Evolutionary conservation across 2,113 vertebrate genomes (phyloP).

Genomic region (zebrafish (Danio rerio)): DNA sequence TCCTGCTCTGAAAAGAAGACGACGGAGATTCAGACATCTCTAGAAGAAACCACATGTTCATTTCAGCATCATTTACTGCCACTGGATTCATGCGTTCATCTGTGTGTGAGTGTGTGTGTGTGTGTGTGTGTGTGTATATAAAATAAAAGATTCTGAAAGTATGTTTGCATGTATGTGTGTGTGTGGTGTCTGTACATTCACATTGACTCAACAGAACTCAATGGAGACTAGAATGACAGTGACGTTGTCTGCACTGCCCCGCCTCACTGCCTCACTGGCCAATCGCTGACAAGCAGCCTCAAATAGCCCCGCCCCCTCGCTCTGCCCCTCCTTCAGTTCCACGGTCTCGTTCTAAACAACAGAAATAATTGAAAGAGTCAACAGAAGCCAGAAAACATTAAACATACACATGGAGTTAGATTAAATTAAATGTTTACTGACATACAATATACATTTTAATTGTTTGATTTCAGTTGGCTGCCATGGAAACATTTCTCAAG

Average conservation of each 20-base stretch:
- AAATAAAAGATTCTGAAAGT: background rate
- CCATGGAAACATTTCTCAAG: too few species aligned
- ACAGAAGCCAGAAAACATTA: too few species aligned
- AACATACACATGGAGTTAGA: too few species aligned
- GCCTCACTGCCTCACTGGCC: conserved; percentile 90
- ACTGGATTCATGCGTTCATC: background rate
- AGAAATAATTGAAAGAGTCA: too few species aligned
- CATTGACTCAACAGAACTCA: conserved; percentile 66
- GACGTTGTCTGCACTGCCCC: conserved; percentile 94
- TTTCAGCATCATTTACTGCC: background rate
- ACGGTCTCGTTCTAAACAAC: conserved; percentile 81
- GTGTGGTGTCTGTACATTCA: conserved; percentile 44
- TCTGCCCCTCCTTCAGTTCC: conserved; percentile 75
- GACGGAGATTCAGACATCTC: background rate
- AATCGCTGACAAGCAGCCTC: conserved; percentile 89
- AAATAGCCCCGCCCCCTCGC: conserved; percentile 71
- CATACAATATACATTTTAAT: too few species aligned
- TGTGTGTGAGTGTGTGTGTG: background rate
- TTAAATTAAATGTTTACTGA: too few species aligned
- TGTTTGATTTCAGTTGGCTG: too few species aligned
- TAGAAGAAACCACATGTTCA: background rate
- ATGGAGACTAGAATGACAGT: conserved; percentile 90
- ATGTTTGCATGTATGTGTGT: background rate
- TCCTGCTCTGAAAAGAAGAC: background rate
- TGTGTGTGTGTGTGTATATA: background rate